Conservation (phyloP, 2,113 vertebrate genomes). For the Catharus fuscescens region DNA sequence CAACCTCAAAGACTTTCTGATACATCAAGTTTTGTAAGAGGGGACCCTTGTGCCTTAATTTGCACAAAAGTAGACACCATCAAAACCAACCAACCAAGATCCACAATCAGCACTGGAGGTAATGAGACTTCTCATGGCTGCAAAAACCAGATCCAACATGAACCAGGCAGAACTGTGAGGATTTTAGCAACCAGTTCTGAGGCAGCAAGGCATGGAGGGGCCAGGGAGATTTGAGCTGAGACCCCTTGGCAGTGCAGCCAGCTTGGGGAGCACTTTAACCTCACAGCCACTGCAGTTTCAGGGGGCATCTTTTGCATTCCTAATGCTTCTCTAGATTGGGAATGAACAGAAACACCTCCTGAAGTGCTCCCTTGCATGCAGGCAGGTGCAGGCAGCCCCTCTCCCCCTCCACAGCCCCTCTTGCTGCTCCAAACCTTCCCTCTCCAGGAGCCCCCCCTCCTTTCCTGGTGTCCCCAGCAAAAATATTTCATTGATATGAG, state of each 20-base stretch:
- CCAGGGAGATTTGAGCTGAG: not conserved
- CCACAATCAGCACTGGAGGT: not conserved
- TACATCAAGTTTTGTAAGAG: not conserved
- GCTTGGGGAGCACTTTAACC: not conserved
- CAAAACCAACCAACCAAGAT: not conserved
- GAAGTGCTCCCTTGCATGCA: not conserved
- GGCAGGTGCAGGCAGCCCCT: not conserved
- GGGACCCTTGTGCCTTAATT: not conserved
- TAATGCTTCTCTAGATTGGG: not conserved
- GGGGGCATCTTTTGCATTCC: not conserved
- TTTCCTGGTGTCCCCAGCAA: not conserved
- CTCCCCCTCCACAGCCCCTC: not conserved
- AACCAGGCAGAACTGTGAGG: not conserved
- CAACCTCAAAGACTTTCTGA: not conserved
- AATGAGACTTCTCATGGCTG: not conserved
- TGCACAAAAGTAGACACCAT: not conserved
- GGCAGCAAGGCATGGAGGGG: not conserved
- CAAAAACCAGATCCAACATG: not conserved
- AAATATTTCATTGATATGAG: not conserved
- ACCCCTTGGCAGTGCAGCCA: fast-evolving
- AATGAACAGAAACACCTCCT: not conserved
- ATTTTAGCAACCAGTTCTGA: not conserved
- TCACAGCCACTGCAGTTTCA: not conserved
- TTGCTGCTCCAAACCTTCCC: not conserved
- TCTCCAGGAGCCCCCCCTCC: not conserved